Conservation (phyloP, 2,113 vertebrate species). For the Scolopax mira region DNA sequence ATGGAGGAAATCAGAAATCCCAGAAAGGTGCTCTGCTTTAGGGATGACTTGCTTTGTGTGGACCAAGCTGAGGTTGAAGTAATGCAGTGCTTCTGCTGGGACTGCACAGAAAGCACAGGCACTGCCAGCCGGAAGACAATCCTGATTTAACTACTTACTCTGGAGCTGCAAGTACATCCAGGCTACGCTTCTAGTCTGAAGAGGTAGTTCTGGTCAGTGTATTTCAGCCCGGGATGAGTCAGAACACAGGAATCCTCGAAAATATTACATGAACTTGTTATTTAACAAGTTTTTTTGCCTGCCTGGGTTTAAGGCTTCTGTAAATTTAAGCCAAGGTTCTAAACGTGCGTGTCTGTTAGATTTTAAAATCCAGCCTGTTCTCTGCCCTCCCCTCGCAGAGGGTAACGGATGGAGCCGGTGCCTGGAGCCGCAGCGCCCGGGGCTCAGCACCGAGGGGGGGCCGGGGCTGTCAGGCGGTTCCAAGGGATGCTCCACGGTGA, state of each 20-base stretch:
- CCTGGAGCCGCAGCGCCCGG: not conserved
- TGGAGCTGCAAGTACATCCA: not conserved
- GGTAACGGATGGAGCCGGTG: fast-evolving
- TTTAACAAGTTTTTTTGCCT: not conserved
- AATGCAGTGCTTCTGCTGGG: fast-evolving
- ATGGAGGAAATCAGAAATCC: not conserved
- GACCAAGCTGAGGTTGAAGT: not conserved
- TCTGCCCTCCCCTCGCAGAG: not conserved
- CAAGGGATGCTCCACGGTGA: not conserved
- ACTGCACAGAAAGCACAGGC: not conserved
- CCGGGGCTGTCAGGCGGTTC: not conserved
- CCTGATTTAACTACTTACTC: not conserved
- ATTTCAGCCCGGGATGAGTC: not conserved
- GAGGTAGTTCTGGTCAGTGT: not conserved
- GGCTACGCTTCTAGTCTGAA: not conserved
- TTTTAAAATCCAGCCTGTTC: not conserved
- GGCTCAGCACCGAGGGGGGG: not conserved
- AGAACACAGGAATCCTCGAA: not conserved
- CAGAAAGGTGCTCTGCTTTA: not conserved
- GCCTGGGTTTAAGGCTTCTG: not conserved
- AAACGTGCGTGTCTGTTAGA: not conserved
- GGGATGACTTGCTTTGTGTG: not conserved
- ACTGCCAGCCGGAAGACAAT: not conserved
- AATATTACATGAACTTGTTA: not conserved
- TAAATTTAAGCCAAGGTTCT: not conserved